Evolutionary conservation across 2,888 invertebrate genomes (phyloP), one percentile per base, ranked within the genome.

Genomic region (Malthinus flaveolus): DNA sequence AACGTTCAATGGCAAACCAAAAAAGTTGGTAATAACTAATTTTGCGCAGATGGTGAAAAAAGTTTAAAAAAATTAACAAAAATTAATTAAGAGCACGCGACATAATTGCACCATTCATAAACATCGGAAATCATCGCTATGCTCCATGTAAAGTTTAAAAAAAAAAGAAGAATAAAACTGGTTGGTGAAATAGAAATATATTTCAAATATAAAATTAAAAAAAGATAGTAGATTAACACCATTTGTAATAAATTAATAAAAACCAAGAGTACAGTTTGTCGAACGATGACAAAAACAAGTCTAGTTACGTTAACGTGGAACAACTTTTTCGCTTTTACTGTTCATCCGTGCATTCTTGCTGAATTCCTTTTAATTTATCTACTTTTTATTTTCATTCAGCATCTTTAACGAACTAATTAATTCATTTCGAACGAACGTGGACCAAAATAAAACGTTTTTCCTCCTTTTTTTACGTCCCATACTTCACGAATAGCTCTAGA

Each of bases 31-130:
- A 13, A 13, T 11, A 42, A 42, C 23, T 42, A 42, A 42, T 13
- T 15, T 42, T 15, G n/a, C 7, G 23, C 15, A 15, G 15, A 15
- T 39, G 35, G 10, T 32, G 10, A 44, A 23, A 31, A 44, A 44
- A 31, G 4, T 0, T 11, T 12, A 39, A 58, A 35, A 59, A 59
- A 50, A 31, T 12, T 13, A 32, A 39, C 47, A 59, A 59, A 49
- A 46, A 50, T 49, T 55, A 55, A 54, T 50, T 46, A 49, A n/a
- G 46, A 55, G 59, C 59, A 59, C 59, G 59, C 59, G 59, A 56
- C 59, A 59, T 56, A 59, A 59, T 50, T 59, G 55, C 36, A 13
- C 59, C 56, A 59, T 59, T 59, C 55, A 59, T 59, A 51, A 59
- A 55, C 13, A 50, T 59, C 54, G 50, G 55, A 55, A 55, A 51